These are phyloP conservation scores for Fragum sueziense DNA, from an alignment of 2,888 invertebrate genomes.

Conservation along the genomic window DNA sequence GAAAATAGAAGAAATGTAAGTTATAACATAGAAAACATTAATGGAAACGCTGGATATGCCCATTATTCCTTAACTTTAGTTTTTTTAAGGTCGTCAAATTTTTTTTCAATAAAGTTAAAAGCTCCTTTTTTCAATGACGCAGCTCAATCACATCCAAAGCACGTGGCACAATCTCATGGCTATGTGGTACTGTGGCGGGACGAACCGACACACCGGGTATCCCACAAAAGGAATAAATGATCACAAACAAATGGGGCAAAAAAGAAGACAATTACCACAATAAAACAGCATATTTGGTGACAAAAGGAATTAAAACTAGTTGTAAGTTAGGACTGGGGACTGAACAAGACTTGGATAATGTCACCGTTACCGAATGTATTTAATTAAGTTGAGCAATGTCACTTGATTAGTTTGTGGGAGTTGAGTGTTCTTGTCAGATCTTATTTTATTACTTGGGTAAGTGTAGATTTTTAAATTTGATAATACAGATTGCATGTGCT, in stretches of 20 bases:
- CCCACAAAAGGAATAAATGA: constrained; percentile 9
- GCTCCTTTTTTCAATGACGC: no score
- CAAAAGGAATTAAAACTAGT: not conserved
- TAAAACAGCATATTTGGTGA: constrained; percentile 15
- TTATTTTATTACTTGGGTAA: not conserved
- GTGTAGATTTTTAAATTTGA: not conserved
- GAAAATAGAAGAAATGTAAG: no score
- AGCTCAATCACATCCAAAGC: no score
- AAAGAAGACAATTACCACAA: constrained; percentile 1
- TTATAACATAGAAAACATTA: no score
- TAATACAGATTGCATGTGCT: no score
- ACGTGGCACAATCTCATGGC: constrained; percentile 14
- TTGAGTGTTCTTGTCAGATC: not conserved
- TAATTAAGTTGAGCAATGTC: not conserved
- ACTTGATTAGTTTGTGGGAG: not conserved
- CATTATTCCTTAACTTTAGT: no score
- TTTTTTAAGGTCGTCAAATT: no score
- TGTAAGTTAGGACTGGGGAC: not conserved
- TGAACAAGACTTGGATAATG: not conserved
- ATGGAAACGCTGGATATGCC: no score
- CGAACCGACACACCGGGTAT: not conserved
- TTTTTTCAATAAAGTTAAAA: no score
- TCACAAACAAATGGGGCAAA: not conserved
- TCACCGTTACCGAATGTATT: not conserved
- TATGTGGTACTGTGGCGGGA: not conserved